Percentiles rank a stretch among this genome's conserved stretches.
These are phyloP conservation scores for Diorhabda carinulata DNA, from an alignment of 1,140 invertebrate species.

Conservation along the genomic window DNA sequence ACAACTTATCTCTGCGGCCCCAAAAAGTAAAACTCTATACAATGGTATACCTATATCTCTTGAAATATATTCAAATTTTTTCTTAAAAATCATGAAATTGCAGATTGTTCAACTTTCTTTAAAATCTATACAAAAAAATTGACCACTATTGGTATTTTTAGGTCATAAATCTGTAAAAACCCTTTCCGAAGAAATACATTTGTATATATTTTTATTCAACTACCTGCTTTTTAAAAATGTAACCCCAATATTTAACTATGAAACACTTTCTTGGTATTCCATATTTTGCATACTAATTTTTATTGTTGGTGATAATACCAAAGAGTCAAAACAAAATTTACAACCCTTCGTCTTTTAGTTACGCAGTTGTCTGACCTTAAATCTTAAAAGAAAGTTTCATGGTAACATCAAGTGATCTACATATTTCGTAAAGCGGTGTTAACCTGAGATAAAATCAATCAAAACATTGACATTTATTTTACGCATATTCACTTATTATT, in stretches of 20 bases:
- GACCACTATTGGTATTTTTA: slow-evolving; percentile 3
- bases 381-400: background rate
- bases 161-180: slow-evolving; percentile 7
- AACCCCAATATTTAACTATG: slow-evolving; percentile 15
- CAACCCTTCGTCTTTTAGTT: background rate
- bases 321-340: slow-evolving; percentile 10
- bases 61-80: background rate
- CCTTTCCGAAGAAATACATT: slow-evolving; percentile 4
- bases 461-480: no score
- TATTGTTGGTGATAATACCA: slow-evolving; percentile 4
- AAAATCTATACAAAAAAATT: background rate
- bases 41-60: no score
- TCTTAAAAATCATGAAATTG: background rate
- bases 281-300: slow-evolving; percentile 9
- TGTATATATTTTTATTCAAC: slow-evolving; percentile 2
- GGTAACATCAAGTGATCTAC: no score
- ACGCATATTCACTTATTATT: no score
- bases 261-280: slow-evolving; percentile 10
- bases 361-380: background rate
- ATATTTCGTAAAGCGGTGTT: no score
- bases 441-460: no score
- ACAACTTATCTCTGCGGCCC: no score
- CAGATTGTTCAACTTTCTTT: background rate
- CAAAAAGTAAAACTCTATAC: no score
- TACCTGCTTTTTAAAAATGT: slow-evolving; percentile 14